Evolutionary conservation across 2,113 vertebrate species (phyloP), one percentile per base, ranked within the genome.

Genomic region (Ifrita kowaldi): DNA sequence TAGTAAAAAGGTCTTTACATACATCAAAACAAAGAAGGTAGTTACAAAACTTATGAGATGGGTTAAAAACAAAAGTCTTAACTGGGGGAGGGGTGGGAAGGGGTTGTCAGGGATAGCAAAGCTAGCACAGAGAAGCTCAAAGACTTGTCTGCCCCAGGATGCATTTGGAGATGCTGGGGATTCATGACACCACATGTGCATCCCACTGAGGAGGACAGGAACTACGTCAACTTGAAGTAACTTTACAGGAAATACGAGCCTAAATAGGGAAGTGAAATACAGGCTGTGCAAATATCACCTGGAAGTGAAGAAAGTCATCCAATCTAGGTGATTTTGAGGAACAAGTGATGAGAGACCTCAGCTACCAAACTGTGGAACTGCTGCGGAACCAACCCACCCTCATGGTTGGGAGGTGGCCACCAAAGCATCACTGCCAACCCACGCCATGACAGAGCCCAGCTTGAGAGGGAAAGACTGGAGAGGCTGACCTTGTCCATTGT

Each of bases 371-470:
- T 9, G 17, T 44, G 16, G n/a, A n/a, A n/a, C n/a, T n/a, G n/a
- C n/a, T n/a, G n/a, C n/a, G n/a, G n/a, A n/a, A n/a, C n/a, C n/a
- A n/a, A 26, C 4, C 13, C 30, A 41, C 3, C 6, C 7, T 44
- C 9, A 11, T 0, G 2, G 15, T 0, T 59, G 32, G 13, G 21
- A 53, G 6, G 26, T 15, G 33, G 32, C 57, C 35, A 53, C 17
- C 37, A 33, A 46, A n/a, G 17, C 8, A 4, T 3, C 3, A 1
- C 33, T 23, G n/a, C n/a, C 41, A 20, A 5, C 4, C 8, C 1
- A 56, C 9, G 18, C 23, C 39, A 21, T 4, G 10, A 17, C 30
- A 20, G 18, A 57, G 24, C 9, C 21, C 19, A 16, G 44, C 28
- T 10, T 4, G 11, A 28, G 27, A 17, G 18, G 4, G 3, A 47